Conservation (phyloP, 2,797 vertebrate genomes). For the Nyctalus aviator region DNA sequence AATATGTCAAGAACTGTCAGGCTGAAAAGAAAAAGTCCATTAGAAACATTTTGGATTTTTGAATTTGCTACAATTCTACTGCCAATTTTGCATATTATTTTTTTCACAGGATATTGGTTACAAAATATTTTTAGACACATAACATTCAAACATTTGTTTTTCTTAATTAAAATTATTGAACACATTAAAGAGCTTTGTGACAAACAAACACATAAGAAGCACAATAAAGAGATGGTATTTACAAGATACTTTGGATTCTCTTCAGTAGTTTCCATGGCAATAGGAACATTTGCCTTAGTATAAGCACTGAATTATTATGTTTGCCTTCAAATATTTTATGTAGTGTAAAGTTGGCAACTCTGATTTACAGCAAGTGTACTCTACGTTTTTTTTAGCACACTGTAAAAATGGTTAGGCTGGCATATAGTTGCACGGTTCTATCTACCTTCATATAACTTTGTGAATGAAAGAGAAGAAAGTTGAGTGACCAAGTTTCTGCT, state of each 20-base stretch:
- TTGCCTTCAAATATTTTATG: conserved; percentile 55
- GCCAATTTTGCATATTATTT: background rate
- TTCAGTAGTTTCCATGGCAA: conserved; percentile 58
- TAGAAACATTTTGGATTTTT: background rate
- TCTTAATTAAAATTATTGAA: conserved; percentile 48
- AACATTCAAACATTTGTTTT: conserved; percentile 53
- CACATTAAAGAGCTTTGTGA: conserved; percentile 14
- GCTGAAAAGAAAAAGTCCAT: background rate
- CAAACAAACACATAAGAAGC: conserved; percentile 45
- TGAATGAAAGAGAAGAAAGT: conserved; percentile 25
- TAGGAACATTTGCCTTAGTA: background rate
- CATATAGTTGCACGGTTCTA: background rate
- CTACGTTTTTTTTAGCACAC: conserved; percentile 38
- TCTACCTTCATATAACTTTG: conserved; percentile 26
- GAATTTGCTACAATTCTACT: background rate
- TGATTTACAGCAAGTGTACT: conserved; percentile 25
- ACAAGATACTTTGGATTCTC: background rate
- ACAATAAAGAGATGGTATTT: conserved; percentile 45
- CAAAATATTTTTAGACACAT: conserved; percentile 7
- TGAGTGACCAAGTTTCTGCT: background rate
- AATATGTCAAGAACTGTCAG: conserved; percentile 27
- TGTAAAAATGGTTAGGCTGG: background rate
- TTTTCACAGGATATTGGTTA: conserved; percentile 17
- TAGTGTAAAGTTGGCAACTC: conserved; percentile 43
- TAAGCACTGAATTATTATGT: conserved; percentile 47